phyloP scores from a whole-genome alignment of 2,113 vertebrate species.

The Cyphomyrus discorhynchus region DNA sequence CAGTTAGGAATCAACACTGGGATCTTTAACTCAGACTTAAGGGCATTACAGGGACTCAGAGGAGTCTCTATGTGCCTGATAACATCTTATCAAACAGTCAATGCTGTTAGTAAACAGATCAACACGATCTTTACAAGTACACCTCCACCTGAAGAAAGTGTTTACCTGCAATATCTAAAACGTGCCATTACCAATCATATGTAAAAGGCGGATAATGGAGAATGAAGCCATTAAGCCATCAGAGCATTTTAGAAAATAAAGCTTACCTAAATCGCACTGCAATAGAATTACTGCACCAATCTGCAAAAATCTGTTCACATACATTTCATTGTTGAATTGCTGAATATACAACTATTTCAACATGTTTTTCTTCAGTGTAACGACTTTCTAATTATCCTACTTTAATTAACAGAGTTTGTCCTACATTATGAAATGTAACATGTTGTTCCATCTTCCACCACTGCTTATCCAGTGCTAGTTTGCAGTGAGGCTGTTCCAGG shows the following conservation, averaged over 20 bases:
- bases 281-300: neutral
- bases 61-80: neutral
- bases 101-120: constrained; percentile 6
- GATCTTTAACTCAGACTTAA: neutral
- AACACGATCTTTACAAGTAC: neutral
- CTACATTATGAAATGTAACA: neutral
- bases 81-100: neutral
- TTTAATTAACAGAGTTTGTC: neutral
- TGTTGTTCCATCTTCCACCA: neutral
- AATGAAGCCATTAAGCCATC: neutral
- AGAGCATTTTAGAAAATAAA: neutral
- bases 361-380: neutral
- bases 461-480: neutral
- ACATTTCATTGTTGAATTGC: neutral
- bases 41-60: neutral
- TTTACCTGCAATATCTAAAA: neutral
- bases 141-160: neutral
- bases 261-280: neutral
- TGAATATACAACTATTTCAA: neutral
- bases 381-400: neutral
- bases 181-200: neutral
- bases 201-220: neutral
- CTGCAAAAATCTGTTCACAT: neutral
- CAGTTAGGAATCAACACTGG: neutral
- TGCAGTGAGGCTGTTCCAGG: neutral